Evolutionary conservation across 2,797 vertebrate species (phyloP).

Genomic region (Macropus fuliginosus): DNA sequence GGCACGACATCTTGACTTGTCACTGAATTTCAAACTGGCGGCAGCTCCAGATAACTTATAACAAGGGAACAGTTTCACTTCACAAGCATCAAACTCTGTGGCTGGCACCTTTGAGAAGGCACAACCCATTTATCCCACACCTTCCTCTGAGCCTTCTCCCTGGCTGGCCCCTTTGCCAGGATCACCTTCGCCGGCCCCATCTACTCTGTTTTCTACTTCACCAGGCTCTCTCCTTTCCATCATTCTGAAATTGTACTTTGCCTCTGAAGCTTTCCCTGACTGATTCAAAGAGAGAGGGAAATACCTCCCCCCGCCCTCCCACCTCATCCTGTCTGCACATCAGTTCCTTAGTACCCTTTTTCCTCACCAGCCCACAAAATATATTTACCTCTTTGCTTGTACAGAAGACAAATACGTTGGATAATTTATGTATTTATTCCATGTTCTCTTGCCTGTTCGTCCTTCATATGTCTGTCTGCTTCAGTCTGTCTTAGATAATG

Average conservation of each 20-base stretch:
- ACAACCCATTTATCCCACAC: not conserved
- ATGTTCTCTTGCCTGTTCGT: not conserved
- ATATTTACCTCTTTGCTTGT: not conserved
- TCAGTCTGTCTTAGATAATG: conserved; percentile 6
- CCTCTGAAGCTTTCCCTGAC: not conserved
- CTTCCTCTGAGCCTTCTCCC: not conserved
- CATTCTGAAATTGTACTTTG: not conserved
- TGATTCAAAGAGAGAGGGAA: not conserved
- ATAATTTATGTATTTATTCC: conserved; percentile 1
- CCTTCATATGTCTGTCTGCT: not conserved
- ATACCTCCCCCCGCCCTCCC: not conserved
- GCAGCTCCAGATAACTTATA: conserved; percentile 63
- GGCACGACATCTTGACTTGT: conserved; percentile 74
- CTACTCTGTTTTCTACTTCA: conserved; percentile 14
- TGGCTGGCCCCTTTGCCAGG: conserved; percentile 16
- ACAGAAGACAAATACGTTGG: not conserved
- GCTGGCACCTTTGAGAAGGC: conserved; percentile 60
- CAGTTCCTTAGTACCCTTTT: not conserved
- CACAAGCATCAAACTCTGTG: conserved; percentile 60
- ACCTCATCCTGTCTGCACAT: conserved; percentile 36
- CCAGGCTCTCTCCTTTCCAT: not conserved
- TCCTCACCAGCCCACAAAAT: not conserved
- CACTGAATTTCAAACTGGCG: conserved; percentile 81
- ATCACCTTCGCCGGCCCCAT: not conserved
- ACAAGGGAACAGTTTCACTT: conserved; percentile 55